Evolutionary conservation across 2,113 vertebrate genomes (phyloP), one percentile per base, ranked within the genome.

Genomic region (Girardinichthys multiradiatus): DNA sequence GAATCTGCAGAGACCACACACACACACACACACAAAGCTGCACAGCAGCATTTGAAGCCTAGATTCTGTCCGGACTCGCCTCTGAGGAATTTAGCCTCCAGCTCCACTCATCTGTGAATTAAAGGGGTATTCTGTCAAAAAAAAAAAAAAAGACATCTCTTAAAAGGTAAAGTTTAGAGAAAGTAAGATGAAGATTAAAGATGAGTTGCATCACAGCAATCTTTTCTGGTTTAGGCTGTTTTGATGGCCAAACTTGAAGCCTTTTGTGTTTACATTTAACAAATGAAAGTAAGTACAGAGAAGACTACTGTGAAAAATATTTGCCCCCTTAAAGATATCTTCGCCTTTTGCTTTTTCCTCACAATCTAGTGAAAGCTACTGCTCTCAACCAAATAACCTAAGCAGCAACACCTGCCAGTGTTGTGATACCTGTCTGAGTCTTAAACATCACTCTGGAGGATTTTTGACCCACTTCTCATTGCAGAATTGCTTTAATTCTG

Each of bases 21-120:
- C 42, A 70, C 57, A 64, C 75, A 28, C 71, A 78, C 70, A 64
- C 42, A 70, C 57, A 64, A 39, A 45, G 8, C 61, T 68, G 26
- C 37, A 58, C 10, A 1, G 65, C 80, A 72, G 64, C 67, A 48
- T 79, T 57, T 81, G 73, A 79, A 66, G 69, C 35, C 11, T 35
- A 4, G 15, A 35, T 87, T 84, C 60, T 90, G 90, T 76, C 72
- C 68, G 0, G 45, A 91, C 90, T 90, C 4, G 90, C 68, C 83
- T 65, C 76, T 35, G 31, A 84, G 83, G 88, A 88, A 88, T 91
- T 76, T 65, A 60, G 26, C 68, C 72, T 70, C 67, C 37, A 17
- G 28, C 57, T 64, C 48, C 72, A 31, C 58, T 61, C 51, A 26
- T 45, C 64, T 68, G 21, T 7, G 30, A 51, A 74, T 74, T 80